Evolutionary conservation across 2,797 vertebrate genomes (phyloP).

Genomic region (Lutjanus argentimaculatus): DNA sequence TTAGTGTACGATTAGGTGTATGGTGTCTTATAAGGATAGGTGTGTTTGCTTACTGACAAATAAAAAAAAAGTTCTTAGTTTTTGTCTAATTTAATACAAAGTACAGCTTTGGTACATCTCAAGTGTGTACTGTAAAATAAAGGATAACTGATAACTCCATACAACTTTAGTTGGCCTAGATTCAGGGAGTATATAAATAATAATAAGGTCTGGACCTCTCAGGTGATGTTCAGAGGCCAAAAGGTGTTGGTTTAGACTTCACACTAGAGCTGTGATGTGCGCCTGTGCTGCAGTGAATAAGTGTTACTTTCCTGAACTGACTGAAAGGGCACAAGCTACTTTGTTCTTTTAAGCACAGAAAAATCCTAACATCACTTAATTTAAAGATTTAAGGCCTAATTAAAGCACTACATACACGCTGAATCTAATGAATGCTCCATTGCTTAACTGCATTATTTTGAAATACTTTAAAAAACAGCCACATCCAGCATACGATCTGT

Average conservation of each 20-base stretch:
- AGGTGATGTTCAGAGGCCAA: constrained; percentile 11
- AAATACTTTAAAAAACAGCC: constrained; percentile 33
- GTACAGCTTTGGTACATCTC: too few species aligned
- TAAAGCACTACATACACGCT: neutral
- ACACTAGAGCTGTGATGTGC: constrained; percentile 15
- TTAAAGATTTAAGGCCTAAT: constrained; percentile 33
- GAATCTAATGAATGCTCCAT: neutral
- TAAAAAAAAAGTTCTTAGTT: too few species aligned
- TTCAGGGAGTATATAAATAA: constrained; percentile 14
- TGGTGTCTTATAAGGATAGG: too few species aligned
- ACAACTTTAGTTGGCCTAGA: constrained; percentile 11
- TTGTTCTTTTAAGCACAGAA: constrained; percentile 19
- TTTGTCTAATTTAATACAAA: too few species aligned
- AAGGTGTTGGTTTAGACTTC: constrained; percentile 29
- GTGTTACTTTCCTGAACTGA: constrained; percentile 15
- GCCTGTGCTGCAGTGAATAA: constrained; percentile 12
- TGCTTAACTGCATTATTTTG: constrained; percentile 17
- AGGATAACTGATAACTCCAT: neutral
- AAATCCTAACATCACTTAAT: constrained; percentile 20
- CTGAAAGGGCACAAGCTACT: neutral
- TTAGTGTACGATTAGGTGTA: too few species aligned
- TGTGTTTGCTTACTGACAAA: too few species aligned
- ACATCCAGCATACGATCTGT: constrained; percentile 45
- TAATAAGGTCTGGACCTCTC: constrained; percentile 2
- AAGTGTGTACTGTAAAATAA: too few species aligned